These are phyloP conservation scores for Oxygymnocypris stewartii DNA, from an alignment of 2,113 vertebrate genomes.

Conservation along the genomic window DNA sequence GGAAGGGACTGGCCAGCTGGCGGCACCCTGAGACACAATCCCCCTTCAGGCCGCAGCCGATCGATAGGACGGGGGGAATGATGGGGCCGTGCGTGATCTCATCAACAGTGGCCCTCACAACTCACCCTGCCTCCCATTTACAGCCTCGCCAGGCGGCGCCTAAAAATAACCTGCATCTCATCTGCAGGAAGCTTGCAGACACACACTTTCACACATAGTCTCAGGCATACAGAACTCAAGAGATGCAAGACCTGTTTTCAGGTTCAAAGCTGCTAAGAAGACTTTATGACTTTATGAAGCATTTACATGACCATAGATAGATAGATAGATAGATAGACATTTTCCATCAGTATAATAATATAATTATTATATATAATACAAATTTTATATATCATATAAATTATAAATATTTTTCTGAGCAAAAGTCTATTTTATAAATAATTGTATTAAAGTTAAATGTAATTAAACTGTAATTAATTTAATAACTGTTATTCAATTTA, in stretches of 20 bases:
- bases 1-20: conserved; percentile 48
- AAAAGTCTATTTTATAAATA: no score
- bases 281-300: not conserved
- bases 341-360: no score
- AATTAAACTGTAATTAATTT: no score
- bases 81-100: conserved; percentile 45
- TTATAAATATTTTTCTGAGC: no score
- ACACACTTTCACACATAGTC: conserved; percentile 13
- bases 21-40: conserved; percentile 42
- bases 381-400: no score
- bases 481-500: no score
- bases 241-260: not conserved
- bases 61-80: conserved; percentile 46
- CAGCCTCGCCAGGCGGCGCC: conserved; percentile 42
- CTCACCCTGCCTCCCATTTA: conserved; percentile 41
- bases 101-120: conserved; percentile 40
- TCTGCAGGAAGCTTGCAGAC: conserved; percentile 38
- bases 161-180: conserved; percentile 51
- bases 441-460: no score
- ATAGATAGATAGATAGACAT: not conserved
- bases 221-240: not conserved
- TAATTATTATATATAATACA: no score
- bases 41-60: conserved; percentile 33
- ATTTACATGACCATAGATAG: not conserved
- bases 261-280: not conserved